These are phyloP conservation scores for Ruditapes philippinarum DNA, from an alignment of 1,140 invertebrate species.

Conservation along the genomic window DNA sequence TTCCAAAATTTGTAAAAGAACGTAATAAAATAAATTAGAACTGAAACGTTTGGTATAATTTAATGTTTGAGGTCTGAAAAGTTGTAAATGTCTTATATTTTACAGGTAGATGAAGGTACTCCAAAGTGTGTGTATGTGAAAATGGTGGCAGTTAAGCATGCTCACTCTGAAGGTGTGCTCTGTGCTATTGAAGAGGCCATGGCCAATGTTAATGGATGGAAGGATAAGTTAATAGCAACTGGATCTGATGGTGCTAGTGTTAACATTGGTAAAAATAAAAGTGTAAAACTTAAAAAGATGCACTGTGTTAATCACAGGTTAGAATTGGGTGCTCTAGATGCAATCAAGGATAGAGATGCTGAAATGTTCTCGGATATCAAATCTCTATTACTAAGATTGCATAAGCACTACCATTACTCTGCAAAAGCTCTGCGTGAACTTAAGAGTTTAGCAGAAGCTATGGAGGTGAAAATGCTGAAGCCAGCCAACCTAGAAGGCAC, in stretches of 20 bases:
- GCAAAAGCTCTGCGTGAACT: neutral
- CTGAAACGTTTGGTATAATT: no score
- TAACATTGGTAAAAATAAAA: neutral
- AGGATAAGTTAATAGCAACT: neutral
- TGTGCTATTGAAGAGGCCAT: neutral
- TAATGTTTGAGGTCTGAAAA: no score
- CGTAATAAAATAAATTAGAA: no score
- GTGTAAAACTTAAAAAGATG: neutral
- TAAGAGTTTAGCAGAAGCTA: neutral
- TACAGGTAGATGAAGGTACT: neutral
- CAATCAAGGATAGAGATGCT: no score
- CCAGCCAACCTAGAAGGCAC: neutral
- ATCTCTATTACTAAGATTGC: neutral
- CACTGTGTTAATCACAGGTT: neutral
- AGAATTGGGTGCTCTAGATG: no score
- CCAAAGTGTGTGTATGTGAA: neutral
- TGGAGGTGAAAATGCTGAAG: neutral
- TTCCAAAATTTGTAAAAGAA: no score
- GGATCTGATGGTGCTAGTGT: slow-evolving; percentile 2
- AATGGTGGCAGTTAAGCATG: slow-evolving; percentile 5
- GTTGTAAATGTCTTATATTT: no score
- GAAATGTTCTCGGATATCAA: neutral
- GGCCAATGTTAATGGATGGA: neutral
- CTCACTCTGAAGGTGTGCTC: neutral
- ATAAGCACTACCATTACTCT: neutral